Percentiles rank a stretch among this genome's conserved stretches.
Evolutionary conservation across 2,888 invertebrate species (phyloP).

Genomic region (Plemyria rubiginata): DNA sequence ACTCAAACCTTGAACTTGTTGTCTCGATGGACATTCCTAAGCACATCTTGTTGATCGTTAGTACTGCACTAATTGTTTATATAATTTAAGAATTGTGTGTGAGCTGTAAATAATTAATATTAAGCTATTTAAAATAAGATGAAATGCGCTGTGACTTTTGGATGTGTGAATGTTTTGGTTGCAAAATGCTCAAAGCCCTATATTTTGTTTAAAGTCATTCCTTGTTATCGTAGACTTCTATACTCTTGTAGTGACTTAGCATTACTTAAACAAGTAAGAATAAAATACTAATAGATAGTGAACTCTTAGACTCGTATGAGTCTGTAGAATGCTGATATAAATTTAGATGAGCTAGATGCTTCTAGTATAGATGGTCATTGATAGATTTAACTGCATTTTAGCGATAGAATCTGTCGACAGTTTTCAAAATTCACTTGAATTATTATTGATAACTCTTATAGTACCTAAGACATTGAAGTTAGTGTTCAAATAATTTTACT

Average conservation of each 20-base stretch:
- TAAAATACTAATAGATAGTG: conserved; percentile 15
- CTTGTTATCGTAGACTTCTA: conserved; percentile 27
- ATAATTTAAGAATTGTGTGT: conserved; percentile 59
- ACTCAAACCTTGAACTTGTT: conserved; percentile 40
- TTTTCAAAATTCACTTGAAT: conserved; percentile 10
- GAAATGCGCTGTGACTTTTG: conserved; percentile 75
- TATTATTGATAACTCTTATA: conserved; percentile 13
- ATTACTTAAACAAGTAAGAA: conserved; percentile 17
- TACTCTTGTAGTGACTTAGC: conserved; percentile 30
- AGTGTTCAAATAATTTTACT: conserved; percentile 34
- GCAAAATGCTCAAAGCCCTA: conserved; percentile 70
- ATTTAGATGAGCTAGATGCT: conserved; percentile 62
- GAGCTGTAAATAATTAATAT: conserved; percentile 72
- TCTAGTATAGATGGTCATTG: conserved; percentile 30
- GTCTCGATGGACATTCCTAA: conserved; percentile 53
- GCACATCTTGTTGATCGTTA: conserved; percentile 75
- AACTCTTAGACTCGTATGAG: conserved; percentile 13
- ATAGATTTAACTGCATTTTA: conserved; percentile 34
- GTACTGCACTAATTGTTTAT: conserved; percentile 65
- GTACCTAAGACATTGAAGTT: conserved; percentile 20
- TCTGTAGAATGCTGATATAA: conserved; percentile 45
- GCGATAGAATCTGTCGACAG: conserved; percentile 1
- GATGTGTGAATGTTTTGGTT: conserved; percentile 61
- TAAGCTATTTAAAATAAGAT: conserved; percentile 52
- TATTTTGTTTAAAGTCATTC: conserved; percentile 25